A percentile compares a stretch with the other conserved stretches of the same genome.
Conservation (phyloP, 2,888 invertebrate species). For the Amblyjoppa fuscipennis region DNA sequence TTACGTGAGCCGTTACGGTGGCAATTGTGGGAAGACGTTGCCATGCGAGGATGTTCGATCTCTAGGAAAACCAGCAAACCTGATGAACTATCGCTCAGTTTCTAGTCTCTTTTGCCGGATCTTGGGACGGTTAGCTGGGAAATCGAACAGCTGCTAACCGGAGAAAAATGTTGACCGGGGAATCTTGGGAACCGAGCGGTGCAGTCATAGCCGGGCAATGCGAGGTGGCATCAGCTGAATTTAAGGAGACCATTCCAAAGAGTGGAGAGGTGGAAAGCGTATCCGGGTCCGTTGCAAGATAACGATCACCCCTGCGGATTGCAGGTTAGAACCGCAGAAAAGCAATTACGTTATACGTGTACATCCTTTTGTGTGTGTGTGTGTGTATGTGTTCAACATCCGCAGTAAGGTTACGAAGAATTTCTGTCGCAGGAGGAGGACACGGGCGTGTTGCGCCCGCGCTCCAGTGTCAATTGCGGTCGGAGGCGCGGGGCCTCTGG, state of each 20-base stretch:
- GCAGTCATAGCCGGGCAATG: not conserved
- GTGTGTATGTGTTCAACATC: slow-evolving; percentile 6
- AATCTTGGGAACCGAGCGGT: not conserved
- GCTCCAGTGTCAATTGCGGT: slow-evolving; percentile 26
- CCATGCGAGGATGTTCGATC: not conserved
- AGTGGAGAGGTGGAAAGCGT: not conserved
- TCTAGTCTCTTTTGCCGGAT: not conserved
- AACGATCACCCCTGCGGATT: slow-evolving; percentile 45
- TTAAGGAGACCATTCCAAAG: not conserved
- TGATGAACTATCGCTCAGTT: not conserved
- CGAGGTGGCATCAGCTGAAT: not conserved
- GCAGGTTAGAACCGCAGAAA: slow-evolving; percentile 32
- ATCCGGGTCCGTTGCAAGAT: slow-evolving; percentile 41
- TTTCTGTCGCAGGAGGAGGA: slow-evolving; percentile 32
- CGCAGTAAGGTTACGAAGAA: slow-evolving; percentile 55
- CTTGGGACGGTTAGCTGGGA: too few relatives aligned
- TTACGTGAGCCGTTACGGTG: slow-evolving; percentile 32
- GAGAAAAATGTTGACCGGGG: not conserved
- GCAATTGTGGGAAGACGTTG: slow-evolving; percentile 10
- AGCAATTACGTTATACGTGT: slow-evolving; percentile 55
- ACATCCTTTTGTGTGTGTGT: not conserved
- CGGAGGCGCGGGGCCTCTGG: slow-evolving; percentile 64
- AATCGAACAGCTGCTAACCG: too few relatives aligned
- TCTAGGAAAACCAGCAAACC: not conserved
- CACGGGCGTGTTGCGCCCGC: slow-evolving; percentile 40